A percentile compares a stretch with the other conserved stretches of the same genome.
These are phyloP conservation scores for Butastur rufipennis DNA, from an alignment of 2,113 vertebrate species.

Conservation along the genomic window DNA sequence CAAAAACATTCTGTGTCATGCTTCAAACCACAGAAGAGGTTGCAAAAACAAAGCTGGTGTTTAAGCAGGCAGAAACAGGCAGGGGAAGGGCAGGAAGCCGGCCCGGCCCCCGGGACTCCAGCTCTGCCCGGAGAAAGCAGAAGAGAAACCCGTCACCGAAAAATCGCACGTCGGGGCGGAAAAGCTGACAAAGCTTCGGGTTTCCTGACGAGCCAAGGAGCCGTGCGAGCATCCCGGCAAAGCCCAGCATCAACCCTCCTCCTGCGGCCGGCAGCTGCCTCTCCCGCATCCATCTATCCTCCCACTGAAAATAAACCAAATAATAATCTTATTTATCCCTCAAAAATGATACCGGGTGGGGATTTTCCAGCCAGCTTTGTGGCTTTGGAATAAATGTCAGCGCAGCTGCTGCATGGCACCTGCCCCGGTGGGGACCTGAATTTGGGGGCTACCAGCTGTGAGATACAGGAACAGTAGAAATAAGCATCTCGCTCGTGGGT, in stretches of 20 bases:
- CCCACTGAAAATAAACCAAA: neutral
- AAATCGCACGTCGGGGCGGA: neutral
- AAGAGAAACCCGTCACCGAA: neutral
- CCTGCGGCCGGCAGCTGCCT: accelerated
- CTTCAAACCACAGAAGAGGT: neutral
- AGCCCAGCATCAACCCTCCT: neutral
- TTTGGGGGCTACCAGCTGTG: neutral
- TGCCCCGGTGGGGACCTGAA: accelerated
- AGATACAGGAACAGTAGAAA: neutral
- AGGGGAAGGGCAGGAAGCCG: constrained; percentile 26
- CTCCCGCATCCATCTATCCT: neutral
- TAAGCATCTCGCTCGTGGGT: accelerated
- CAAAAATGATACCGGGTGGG: accelerated
- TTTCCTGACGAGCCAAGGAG: neutral
- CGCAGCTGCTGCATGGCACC: neutral
- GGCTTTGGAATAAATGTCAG: accelerated
- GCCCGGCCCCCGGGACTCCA: neutral
- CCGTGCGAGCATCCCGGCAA: accelerated
- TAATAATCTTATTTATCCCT: neutral
- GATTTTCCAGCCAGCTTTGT: neutral
- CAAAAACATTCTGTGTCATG: accelerated
- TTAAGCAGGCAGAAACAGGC: neutral
- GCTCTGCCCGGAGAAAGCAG: neutral
- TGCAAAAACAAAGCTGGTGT: neutral
- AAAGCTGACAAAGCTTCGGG: neutral